Conservation (phyloP, 2,888 invertebrate genomes). For the Trichacis sp. region DNA sequence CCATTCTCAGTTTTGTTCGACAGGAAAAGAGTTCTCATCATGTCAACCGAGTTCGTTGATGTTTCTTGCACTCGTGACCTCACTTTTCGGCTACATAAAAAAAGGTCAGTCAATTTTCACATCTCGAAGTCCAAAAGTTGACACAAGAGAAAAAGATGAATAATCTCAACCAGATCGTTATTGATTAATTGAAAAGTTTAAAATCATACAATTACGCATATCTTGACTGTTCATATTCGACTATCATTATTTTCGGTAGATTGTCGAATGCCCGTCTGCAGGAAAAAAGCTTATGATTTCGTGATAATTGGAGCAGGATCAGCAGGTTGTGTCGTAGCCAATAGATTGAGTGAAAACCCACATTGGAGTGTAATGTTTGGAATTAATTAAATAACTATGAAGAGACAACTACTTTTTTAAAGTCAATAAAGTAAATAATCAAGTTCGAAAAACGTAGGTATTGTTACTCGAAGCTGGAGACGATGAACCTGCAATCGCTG, state of each 20-base stretch:
- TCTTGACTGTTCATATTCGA: no score
- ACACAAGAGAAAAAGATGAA: no score
- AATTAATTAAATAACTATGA: no score
- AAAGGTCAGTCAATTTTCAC: no score
- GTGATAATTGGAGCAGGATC: constrained; percentile 71
- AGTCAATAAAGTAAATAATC: no score
- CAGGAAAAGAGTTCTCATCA: constrained; percentile 72
- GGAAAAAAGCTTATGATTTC: constrained; percentile 64
- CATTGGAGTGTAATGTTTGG: constrained; percentile 43
- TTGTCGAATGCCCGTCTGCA: no score
- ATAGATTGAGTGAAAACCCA: constrained; percentile 61
- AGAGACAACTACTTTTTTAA: no score
- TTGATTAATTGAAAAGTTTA: no score
- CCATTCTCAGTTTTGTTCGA: constrained; percentile 71
- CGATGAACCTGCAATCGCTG: constrained; percentile 77
- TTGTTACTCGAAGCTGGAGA: constrained; percentile 77
- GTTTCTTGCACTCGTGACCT: constrained; percentile 73
- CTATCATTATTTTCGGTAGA: no score
- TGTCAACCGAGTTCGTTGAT: constrained; percentile 74
- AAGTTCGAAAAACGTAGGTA: constrained; percentile 72
- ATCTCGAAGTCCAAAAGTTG: no score
- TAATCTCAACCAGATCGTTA: no score
- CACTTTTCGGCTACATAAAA: constrained; percentile 70
- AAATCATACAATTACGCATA: no score
- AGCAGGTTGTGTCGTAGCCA: constrained; percentile 72